Conservation (phyloP, 1,140 invertebrate genomes). For the Hylaeus volcanicus region DNA sequence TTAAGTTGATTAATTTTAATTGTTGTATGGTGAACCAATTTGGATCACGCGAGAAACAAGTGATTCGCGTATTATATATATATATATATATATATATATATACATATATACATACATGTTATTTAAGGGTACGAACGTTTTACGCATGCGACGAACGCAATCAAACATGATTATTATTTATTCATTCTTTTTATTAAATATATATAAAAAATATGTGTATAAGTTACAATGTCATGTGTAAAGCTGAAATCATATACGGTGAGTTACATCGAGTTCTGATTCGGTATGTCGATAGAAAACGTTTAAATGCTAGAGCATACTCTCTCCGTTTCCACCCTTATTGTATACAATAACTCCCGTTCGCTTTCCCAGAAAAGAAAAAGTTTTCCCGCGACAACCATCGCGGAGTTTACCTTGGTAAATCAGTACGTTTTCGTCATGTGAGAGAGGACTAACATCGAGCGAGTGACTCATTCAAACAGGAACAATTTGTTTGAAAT, state of each 20-base stretch:
- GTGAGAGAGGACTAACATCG: not conserved
- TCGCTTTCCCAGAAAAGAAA: not conserved
- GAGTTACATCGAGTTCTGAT: conserved; percentile 46
- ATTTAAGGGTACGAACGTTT: not conserved
- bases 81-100: too few relatives aligned
- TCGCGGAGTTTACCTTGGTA: not conserved
- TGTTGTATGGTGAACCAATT: not conserved
- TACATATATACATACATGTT: not conserved
- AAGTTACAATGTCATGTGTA: conserved; percentile 75
- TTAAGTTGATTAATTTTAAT: conserved; percentile 19
- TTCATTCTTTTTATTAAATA: conserved; percentile 78
- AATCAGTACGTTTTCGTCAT: conserved; percentile 12
- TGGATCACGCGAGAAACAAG: not conserved
- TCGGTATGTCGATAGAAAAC: conserved; percentile 49
- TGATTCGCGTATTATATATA: not conserved
- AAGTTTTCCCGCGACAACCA: not conserved
- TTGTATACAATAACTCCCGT: not conserved
- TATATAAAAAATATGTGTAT: conserved; percentile 80
- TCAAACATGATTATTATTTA: conserved; percentile 31
- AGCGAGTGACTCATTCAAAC: conserved; percentile 7
- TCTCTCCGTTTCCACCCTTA: not conserved
- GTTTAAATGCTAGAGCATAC: conserved; percentile 38
- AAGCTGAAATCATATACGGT: conserved; percentile 67
- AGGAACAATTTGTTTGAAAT: conserved; percentile 49
- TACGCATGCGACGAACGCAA: not conserved